Base-by-base conservation (phyloP, 2,113 vertebrate genomes). In the Buteo buteo region DNA sequence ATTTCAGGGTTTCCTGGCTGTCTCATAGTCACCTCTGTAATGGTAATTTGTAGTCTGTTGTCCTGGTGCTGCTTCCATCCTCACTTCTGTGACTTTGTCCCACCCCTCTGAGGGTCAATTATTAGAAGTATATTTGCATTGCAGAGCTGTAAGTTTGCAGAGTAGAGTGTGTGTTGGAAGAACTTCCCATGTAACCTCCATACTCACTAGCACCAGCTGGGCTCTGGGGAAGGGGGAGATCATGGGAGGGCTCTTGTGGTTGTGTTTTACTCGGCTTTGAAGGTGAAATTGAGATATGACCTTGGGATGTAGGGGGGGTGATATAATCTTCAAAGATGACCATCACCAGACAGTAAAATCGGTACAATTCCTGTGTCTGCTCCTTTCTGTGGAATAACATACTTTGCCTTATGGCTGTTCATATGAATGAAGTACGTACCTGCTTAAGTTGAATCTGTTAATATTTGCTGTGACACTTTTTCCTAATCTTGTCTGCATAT, bases 181-280 rank as follows among this genome's bases (percentile, higher is more conserved):
- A 50, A 9, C 4, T 78, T 58, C 6, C 4, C 1, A 0, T 1
- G 0, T 4, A 5, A 7, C 4, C 2, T 22, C 3, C 0, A 1
- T 22, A 62, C 11, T 81, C 4, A 1, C 15, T 32, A 10, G 21
- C 9, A 26, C 28, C 4, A 9, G 25, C 5, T 22, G 44, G 36
- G 26, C 15, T 16, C 11, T 29, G 16, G 20, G 26, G 11, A 36
- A 66, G 34, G 9, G 18, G 11, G 2, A 34, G 7, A 7, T 29
- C 1, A 0, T 0, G 4, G 34, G 5, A 44, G 6, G 16, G 8
- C 7, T 49, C 25, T n/a, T 8, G 22, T 11, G 9, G 7, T 8
- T 71, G 16, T 3, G 1, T 40, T 64, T 44, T 24, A 64, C 4
- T 78, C 7, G 7, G 5, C 3, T 64, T 44, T 52, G 32, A 59